Base-by-base conservation (phyloP, 2,113 vertebrate genomes). In the Sphaerodactylus townsendi region DNA sequence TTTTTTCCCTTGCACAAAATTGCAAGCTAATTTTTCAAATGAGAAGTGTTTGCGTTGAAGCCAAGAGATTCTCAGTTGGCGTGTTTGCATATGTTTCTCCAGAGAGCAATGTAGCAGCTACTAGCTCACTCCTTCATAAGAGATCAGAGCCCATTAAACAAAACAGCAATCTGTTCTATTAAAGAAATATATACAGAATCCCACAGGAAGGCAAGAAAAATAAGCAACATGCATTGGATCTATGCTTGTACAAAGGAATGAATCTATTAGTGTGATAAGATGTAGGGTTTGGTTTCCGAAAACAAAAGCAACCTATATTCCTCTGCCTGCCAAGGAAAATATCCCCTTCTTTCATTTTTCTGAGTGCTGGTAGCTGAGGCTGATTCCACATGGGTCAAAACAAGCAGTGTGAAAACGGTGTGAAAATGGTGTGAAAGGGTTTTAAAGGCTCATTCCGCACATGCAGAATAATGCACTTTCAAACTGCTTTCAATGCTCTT, bases 31-130 rank as follows among this genome's bases (percentile, higher is more conserved):
- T 82, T 84, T 88, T 90, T 50, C 41, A 68, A 85, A 84, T 85
- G 1, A 87, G 84, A 86, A 84, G 70, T 82, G 83, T 74, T 77
- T 71, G 28, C 76, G 59, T 5, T 37, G 33, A 62, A 78, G 68
- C 76, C 66, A 88, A 85, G 5, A 87, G 7, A 86, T 23, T 79
- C 17, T 85, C 65, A 59, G 78, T 62, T 35, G 72, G 69, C 39
- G 87, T 88, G 10, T 89, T 87, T 92, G 74, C 74, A 33, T 86
- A 64, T 79, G 33, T 66, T 92, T 13, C 79, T n/a, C 23, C 76
- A 46, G 64, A 92, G 83, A 89, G 2, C 25, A 59, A 88, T 86
- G 33, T 35, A 33, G 72, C 37, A 44, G 82, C 79, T 59, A 69
- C 69, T 64, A 82, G 80, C 44, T 74, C 46, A 77, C 62, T n/a